Evolutionary conservation across 2,888 invertebrate genomes (phyloP).

Genomic region (Anagyrus pseudococci): DNA sequence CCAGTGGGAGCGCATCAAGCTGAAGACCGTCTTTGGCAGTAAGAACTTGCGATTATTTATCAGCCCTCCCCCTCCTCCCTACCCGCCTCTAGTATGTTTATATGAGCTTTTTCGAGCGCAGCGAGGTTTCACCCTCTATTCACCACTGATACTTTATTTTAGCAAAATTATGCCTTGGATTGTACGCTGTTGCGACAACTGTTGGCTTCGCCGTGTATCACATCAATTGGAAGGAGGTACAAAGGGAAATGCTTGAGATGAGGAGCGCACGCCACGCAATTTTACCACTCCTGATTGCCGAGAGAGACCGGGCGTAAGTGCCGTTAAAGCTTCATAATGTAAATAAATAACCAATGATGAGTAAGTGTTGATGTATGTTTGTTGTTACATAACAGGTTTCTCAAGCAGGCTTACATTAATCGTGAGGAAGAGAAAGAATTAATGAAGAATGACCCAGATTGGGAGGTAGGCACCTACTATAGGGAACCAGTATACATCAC

Average conservation of each 20-base stretch:
- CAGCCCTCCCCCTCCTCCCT: no score
- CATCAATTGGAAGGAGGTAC: slow-evolving; percentile 65
- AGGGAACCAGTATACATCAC: slow-evolving; percentile 84
- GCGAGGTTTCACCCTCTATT: slow-evolving; percentile 2
- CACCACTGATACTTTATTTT: slow-evolving; percentile 30
- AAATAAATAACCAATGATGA: neutral
- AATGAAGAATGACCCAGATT: slow-evolving; percentile 89
- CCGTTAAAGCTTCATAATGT: neutral
- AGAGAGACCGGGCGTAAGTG: slow-evolving; percentile 79
- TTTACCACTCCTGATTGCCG: slow-evolving; percentile 79
- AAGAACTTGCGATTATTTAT: no score
- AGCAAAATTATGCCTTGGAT: slow-evolving; percentile 48
- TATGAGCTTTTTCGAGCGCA: neutral
- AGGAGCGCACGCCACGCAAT: slow-evolving; percentile 80
- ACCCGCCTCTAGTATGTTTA: neutral
- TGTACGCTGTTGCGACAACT: slow-evolving; percentile 63
- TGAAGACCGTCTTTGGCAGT: slow-evolving; percentile 47
- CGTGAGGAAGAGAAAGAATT: slow-evolving; percentile 84
- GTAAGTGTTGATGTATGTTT: neutral
- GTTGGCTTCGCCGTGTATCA: slow-evolving; percentile 68
- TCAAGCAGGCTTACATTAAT: slow-evolving; percentile 81
- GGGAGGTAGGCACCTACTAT: slow-evolving; percentile 90
- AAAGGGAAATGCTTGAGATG: slow-evolving; percentile 73
- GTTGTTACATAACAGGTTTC: slow-evolving; percentile 58
- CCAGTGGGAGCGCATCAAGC: slow-evolving; percentile 69